Evolutionary conservation across 2,888 invertebrate species (phyloP).

Genomic region (Ennomos quercinarius): DNA sequence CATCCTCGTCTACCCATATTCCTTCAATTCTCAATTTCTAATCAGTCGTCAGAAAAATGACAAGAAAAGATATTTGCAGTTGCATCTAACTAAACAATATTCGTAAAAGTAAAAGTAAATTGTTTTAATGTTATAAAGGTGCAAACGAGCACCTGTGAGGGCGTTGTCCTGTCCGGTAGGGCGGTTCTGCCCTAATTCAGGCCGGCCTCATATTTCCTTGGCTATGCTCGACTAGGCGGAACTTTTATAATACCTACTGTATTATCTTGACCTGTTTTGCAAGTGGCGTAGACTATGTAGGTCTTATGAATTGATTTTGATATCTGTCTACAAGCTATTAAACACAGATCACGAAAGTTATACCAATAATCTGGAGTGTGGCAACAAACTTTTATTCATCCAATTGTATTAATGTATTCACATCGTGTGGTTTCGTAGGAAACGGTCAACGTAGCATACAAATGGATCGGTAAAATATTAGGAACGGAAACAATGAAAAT

Average conservation of each 20-base stretch:
- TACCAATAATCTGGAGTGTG: background rate
- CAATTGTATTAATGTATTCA: conserved; percentile 46
- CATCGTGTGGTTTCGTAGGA: conserved; percentile 57
- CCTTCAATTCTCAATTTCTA: background rate
- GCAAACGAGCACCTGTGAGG: conserved; percentile 11
- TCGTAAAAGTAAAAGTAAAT: background rate
- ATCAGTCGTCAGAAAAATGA: too few species aligned
- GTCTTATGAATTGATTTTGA: too few species aligned
- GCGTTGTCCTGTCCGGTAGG: conserved; percentile 23
- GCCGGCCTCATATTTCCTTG: conserved; percentile 20
- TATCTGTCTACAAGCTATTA: background rate
- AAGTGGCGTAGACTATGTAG: background rate
- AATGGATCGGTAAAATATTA: conserved; percentile 55
- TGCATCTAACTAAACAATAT: too few species aligned
- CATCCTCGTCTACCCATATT: conserved; percentile 3
- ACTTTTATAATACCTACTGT: background rate
- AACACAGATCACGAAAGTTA: background rate
- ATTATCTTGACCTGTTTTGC: background rate
- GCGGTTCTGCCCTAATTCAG: conserved; percentile 23
- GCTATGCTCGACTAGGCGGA: conserved; percentile 2
- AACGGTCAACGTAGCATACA: conserved; percentile 52
- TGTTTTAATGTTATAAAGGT: conserved; percentile 2
- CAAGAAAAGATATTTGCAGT: too few species aligned
- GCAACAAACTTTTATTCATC: conserved; percentile 6
- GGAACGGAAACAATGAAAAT: conserved; percentile 49